Conservation (phyloP, 2,797 vertebrate species). For the Allenopithecus nigroviridis region DNA sequence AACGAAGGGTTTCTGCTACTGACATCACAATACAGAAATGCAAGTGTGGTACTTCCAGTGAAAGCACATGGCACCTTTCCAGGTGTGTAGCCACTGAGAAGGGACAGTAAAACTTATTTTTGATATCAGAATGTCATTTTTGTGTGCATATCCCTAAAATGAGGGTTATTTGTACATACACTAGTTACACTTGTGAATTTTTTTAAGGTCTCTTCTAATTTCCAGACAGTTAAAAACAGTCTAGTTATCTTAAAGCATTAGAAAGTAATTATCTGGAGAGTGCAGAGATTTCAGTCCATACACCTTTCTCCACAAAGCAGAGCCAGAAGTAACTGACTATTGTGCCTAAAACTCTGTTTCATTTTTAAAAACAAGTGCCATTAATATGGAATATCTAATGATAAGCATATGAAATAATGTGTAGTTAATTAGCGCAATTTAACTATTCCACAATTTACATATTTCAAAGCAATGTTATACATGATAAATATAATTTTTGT, state of each 20-base stretch:
- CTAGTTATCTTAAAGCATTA: conserved; percentile 8
- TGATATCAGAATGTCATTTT: background rate
- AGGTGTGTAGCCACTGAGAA: background rate
- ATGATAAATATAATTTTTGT: conserved; percentile 6
- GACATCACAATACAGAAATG: background rate
- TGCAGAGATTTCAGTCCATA: conserved; percentile 31
- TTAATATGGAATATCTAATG: conserved; percentile 79
- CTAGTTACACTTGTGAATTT: background rate
- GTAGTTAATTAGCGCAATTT: background rate
- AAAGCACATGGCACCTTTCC: conserved; percentile 25
- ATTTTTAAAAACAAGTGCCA: conserved; percentile 83
- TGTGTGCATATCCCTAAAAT: background rate
- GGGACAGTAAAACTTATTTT: background rate
- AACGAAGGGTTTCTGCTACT: background rate
- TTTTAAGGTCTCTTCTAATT: background rate
- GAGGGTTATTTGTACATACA: background rate
- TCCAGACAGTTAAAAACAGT: conserved; percentile 17
- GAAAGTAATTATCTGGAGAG: background rate
- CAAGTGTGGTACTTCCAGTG: background rate
- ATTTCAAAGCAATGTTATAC: background rate
- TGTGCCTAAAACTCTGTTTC: conserved; percentile 76
- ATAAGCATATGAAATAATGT: conserved; percentile 7
- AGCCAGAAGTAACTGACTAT: conserved; percentile 57
- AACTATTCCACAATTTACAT: background rate
- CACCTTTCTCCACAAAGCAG: conserved; percentile 54